Evolutionary conservation across 2,888 invertebrate species (phyloP), one percentile per base, ranked within the genome.

Genomic region (Alloscopus bannaensis): DNA sequence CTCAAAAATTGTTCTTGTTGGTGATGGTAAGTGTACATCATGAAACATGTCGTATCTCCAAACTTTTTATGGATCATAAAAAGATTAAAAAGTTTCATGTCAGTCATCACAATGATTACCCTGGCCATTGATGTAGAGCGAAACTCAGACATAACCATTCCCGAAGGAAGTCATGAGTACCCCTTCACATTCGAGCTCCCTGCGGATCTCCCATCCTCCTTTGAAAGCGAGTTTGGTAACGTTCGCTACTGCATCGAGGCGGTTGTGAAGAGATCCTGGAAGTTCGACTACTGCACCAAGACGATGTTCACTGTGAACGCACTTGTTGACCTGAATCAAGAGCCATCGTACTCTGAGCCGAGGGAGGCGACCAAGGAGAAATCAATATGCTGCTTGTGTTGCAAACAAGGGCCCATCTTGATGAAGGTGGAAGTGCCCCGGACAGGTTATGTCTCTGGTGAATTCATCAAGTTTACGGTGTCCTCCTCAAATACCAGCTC

Each of bases 281-380:
- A 80, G 47, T 75, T 79, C 50, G 75, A 79, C 71, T 65, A 75
- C 24, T 80, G 66, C 28, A 64, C 76, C 13, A 70, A 68, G 50
- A 60, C 72, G n/a, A 42, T 72, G 18, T 80, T 80, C 64, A 80
- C 82, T 13, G 79, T 82, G 1, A 80, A 75, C 55, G 82, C 75
- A 1, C 50, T 79, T 2, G 66, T 79, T 75, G 82, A 82, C 76
- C 71, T 82, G 13, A 82, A 82, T 72, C 57, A 47, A 1, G 55
- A 65, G 8, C n/a, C 64, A 40, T 55, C 66, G 28, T 70, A 55
- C n/a, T 22, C 68, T 45, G 70, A 73, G 59, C 78, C 78, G 18
- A 31, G 31, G 26, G 65, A 78, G 45, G 52, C 42, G 13, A 40
- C 18, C 26, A 75, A 81, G 31, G 65, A 75, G 55, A 69, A 73